Base-by-base conservation (phyloP, 1,140 invertebrate genomes). In the Eubasilissa regina region DNA sequence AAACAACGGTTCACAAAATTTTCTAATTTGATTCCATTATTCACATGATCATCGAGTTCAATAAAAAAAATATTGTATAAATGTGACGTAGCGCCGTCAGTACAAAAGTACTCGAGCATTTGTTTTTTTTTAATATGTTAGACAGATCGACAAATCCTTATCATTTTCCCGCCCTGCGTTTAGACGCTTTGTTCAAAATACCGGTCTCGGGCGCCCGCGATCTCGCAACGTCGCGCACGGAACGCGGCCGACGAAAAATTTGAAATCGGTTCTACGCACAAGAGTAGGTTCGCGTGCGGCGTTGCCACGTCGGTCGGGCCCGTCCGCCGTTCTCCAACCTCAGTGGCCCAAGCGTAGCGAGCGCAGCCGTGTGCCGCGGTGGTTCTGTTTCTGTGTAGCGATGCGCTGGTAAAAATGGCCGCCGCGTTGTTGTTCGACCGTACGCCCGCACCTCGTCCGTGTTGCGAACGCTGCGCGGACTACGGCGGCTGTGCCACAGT, bases 261-360 rank as follows among this genome's bases (percentile, higher is more conserved):
- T 15, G 62, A 44, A 66, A 66, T 47, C 13, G 10, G 44, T 6
- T 43, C 62, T 43, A 45, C 55, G 55, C 55, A 15, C 51, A 25
- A 13, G 19, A 43, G 73, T 74, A 45, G 44, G 19, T 70, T 6
- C 25, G 25, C 25, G 64, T 45, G 55, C 53, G 74, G 48, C 74
- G 79, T 77, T 76, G 79, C 77, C 77, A 78, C 35, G 64, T 70
- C 66, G 76, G 11, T 11, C 53, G 64, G 12, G 35, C 64, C 48
- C 43, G 35, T 70, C 64, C 48, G 53, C 66, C 76, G 60, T 0
- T 48, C 43, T 66, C 44, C 51, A 11, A 66, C 51, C 21, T 78
- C 76, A 78, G 77, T 73, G 77, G 77, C 68, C 68, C 55, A 19
- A 51, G 75, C 75, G 75, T 62, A 62, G 74, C 74, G 56, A 64